Evolutionary conservation across 2,113 vertebrate genomes (phyloP).

Genomic region (Tragelaphus scriptus): DNA sequence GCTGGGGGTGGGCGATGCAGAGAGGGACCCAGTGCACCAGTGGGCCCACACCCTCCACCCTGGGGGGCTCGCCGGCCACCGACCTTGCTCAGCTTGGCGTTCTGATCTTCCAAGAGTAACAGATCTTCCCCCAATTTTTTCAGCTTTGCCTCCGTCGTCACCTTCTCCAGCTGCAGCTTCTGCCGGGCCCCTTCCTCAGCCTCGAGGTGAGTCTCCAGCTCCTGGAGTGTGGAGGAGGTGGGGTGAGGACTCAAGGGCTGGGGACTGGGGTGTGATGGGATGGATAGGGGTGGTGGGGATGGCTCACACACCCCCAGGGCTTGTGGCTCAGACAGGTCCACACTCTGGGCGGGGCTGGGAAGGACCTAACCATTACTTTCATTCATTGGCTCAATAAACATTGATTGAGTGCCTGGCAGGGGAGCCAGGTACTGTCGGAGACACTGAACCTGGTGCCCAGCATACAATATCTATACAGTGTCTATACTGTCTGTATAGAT

Average conservation of each 20-base stretch:
- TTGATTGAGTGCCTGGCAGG: background rate
- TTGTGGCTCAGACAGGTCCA: background rate
- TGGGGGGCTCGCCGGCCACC: fast-evolving
- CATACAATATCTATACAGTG: background rate
- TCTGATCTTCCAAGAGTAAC: constrained; percentile 85
- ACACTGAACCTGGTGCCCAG: background rate
- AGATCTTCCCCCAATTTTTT: constrained; percentile 88
- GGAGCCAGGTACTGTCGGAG: background rate
- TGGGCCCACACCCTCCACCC: fast-evolving
- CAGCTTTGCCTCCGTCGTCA: constrained; percentile 87
- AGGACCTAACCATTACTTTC: background rate
- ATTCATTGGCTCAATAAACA: background rate
- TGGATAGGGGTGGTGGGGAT: fast-evolving
- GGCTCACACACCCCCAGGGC: fast-evolving
- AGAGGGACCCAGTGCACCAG: no score
- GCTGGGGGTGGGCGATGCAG: background rate
- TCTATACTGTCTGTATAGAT: background rate
- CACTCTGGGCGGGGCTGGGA: fast-evolving
- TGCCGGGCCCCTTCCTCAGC: constrained; percentile 90
- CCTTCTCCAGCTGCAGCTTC: constrained; percentile 92
- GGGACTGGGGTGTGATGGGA: no score
- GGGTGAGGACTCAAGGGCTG: background rate
- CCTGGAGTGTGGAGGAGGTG: constrained; percentile 70
- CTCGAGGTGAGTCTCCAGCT: constrained; percentile 91
- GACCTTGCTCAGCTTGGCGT: constrained; percentile 87